Evolutionary conservation across 2,888 invertebrate genomes (phyloP).

Genomic region (Griposia aprilina): DNA sequence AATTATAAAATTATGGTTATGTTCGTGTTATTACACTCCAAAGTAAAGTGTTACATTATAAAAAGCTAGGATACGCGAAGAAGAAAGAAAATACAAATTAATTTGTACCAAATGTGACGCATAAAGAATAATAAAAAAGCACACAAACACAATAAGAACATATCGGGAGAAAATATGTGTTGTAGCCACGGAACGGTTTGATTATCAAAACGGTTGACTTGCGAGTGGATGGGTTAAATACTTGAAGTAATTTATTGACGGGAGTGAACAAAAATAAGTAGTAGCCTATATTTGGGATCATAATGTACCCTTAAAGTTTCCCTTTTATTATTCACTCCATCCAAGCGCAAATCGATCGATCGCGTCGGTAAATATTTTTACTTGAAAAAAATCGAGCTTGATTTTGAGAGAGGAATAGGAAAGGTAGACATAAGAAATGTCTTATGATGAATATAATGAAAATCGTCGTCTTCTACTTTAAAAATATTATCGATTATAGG

Average conservation of each 20-base stretch:
- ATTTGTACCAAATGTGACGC: neutral
- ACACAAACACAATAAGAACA: no score
- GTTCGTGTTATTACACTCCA: neutral
- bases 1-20: neutral
- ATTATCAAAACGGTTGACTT: neutral
- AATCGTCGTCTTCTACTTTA: conserved; percentile 46
- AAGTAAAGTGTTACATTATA: neutral
- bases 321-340: neutral
- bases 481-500: conserved; percentile 7
- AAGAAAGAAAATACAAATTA: neutral
- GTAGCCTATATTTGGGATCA: neutral
- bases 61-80: neutral
- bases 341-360: neutral
- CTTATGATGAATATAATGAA: conserved; percentile 7
- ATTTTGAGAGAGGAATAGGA: conserved; percentile 22
- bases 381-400: conserved; percentile 39
- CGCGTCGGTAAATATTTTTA: neutral
- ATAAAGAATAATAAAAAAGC: neutral
- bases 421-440: conserved; percentile 1
- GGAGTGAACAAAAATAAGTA: neutral
- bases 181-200: neutral
- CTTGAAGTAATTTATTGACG: neutral
- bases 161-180: neutral
- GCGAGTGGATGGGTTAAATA: neutral
- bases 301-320: neutral